Evolutionary conservation across 2,797 vertebrate species (phyloP).

Genomic region (Lycodopsis pacificus): DNA sequence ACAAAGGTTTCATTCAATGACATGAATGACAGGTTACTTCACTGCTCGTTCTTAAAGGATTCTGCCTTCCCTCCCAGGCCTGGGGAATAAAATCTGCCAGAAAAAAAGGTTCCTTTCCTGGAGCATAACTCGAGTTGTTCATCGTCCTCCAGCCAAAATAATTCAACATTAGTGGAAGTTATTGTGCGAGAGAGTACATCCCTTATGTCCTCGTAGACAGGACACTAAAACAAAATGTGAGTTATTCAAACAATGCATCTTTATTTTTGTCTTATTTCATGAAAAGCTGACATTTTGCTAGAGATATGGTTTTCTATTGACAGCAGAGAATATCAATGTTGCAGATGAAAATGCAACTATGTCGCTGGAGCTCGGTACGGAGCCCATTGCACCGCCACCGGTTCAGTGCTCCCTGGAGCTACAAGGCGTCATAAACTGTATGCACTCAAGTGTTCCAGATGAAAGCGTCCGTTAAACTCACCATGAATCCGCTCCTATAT

Average conservation of each 20-base stretch:
- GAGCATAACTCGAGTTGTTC: no score
- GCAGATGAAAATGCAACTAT: slow-evolving; percentile 19
- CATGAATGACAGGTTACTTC: no score
- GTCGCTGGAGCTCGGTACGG: slow-evolving; percentile 13
- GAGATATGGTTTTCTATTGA: not conserved
- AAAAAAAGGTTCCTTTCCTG: no score
- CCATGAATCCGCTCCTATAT: not conserved
- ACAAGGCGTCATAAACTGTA: slow-evolving; percentile 25
- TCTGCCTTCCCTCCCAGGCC: no score
- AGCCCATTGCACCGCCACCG: slow-evolving; percentile 1
- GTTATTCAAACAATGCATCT: not conserved
- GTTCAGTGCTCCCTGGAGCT: slow-evolving; percentile 7
- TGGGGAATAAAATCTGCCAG: no score
- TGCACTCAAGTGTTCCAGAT: slow-evolving; percentile 37
- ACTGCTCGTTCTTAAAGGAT: no score
- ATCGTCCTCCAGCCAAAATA: no score
- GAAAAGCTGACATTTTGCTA: not conserved
- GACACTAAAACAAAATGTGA: not conserved
- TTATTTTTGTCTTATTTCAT: not conserved
- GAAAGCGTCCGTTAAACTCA: slow-evolving; percentile 39
- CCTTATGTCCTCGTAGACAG: no score
- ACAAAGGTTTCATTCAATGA: no score
- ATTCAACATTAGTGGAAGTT: no score
- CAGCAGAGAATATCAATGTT: not conserved
- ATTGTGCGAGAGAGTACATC: no score